Conservation (phyloP, 2,113 vertebrate genomes). For the Gymnobelideus leadbeateri region DNA sequence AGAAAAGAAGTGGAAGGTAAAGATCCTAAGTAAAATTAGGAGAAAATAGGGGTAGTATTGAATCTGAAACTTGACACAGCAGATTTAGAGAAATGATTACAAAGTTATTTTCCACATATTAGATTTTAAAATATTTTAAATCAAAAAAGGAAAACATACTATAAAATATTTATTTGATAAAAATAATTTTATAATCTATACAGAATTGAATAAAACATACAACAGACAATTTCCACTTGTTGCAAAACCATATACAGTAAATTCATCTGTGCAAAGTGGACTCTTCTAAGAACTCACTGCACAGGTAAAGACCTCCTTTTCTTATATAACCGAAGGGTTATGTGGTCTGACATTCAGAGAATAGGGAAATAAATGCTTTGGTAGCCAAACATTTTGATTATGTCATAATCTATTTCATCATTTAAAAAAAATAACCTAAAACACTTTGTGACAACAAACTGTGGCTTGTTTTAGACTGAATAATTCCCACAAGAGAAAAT, state of each 20-base stretch:
- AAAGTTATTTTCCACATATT: conserved; percentile 36
- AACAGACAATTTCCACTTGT: conserved; percentile 59
- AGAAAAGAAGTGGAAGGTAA: neutral
- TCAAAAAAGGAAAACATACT: conserved; percentile 46
- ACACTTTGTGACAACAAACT: conserved; percentile 39
- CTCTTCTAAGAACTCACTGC: conserved; percentile 30
- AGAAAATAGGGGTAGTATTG: neutral
- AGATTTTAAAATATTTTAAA: conserved; percentile 48
- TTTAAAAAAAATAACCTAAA: conserved; percentile 48
- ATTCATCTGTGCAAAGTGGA: conserved; percentile 42
- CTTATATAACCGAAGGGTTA: conserved; percentile 17
- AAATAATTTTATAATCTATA: conserved; percentile 81
- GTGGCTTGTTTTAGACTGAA: conserved; percentile 66
- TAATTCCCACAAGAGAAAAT: neutral
- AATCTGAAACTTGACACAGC: conserved; percentile 22
- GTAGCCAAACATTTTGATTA: conserved; percentile 65
- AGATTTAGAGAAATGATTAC: neutral
- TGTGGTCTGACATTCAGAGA: neutral
- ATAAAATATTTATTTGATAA: conserved; percentile 85
- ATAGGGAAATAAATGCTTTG: conserved; percentile 70
- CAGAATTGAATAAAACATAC: conserved; percentile 72
- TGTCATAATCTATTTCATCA: conserved; percentile 54
- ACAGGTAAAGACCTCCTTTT: conserved; percentile 1
- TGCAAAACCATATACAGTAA: conserved; percentile 74
- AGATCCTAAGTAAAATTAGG: neutral